Percentiles rank a stretch among this genome's conserved stretches.
These are phyloP conservation scores for Aphelinus certus DNA, from an alignment of 1,140 invertebrate species.

Conservation along the genomic window DNA sequence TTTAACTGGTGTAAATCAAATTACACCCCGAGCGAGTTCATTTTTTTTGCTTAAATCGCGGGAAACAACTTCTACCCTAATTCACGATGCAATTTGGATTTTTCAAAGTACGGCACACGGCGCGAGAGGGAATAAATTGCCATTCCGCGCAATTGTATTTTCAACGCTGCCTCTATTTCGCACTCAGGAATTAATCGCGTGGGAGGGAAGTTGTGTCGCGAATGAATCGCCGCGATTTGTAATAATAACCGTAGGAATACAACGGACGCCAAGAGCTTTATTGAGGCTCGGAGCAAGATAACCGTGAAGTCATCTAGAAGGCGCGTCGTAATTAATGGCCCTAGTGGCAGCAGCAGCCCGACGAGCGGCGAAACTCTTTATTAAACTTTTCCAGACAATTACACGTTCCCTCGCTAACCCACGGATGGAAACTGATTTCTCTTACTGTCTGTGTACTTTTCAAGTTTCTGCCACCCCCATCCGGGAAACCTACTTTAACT, in stretches of 20 bases:
- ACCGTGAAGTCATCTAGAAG: constrained; percentile 20
- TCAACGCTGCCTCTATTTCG: too few relatives aligned
- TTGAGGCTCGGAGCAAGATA: constrained; percentile 10
- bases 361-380: constrained; percentile 17
- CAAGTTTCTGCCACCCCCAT: not conserved
- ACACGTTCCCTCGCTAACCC: constrained; percentile 5
- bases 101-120: too few relatives aligned
- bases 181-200: too few relatives aligned
- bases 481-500: constrained; percentile 20
- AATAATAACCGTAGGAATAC: constrained; percentile 20
- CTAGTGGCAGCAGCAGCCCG: not conserved
- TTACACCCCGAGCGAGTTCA: too few relatives aligned
- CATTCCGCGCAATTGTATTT: too few relatives aligned
- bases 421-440: constrained; percentile 27
- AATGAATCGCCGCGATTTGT: constrained; percentile 23
- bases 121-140: too few relatives aligned
- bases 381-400: constrained; percentile 35
- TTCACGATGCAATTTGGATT: too few relatives aligned
- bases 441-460: constrained; percentile 10
- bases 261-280: constrained; percentile 16
- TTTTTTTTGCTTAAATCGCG: too few relatives aligned
- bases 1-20: too few relatives aligned
- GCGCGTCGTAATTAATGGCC: constrained; percentile 19
- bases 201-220: too few relatives aligned
- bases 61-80: too few relatives aligned